Evolutionary conservation across 2,113 vertebrate genomes (phyloP), one percentile per base, ranked within the genome.

Genomic region (Amia ocellicauda): DNA sequence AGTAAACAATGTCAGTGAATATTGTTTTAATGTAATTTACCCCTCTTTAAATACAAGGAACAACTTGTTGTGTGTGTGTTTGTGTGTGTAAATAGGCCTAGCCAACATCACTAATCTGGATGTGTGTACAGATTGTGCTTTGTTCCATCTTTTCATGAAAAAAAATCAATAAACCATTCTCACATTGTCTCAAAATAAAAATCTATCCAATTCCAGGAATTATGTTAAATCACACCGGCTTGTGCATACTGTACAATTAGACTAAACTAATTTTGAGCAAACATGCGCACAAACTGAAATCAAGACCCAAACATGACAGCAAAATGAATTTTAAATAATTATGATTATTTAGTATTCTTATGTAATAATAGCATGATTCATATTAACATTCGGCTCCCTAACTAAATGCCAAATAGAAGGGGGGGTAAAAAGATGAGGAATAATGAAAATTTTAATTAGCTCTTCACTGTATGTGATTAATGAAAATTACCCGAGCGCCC

Each of bases 371-470:
- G 64, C 59, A 74, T 71, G 65, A 78, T 72, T 69, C 53, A 76
- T 79, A 81, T 77, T 72, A 81, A 74, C 68, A 85, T 71, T 66
- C 69, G 67, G 61, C 67, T 60, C 73, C 62, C 50, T 19, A 54
- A 22, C 60, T 58, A 75, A 74, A 71, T 36, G 56, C 41, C 67
- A 63, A 54, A 74, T 64, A 45, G 66, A 81, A 75, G 68, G 82
- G 80, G 78, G 67, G 69, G 72, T 74, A 80, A 78, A 81, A 79
- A 70, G 49, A 74, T 60, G 69, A 69, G 67, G 79, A 86, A 81
- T 86, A 90, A 86, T 84, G 74, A 71, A 80, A 80, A 81, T 86
- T 86, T 81, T 78, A 88, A 91, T 91, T 87, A 87, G 66, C 75
- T 75, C 22, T 73, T 73, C 80, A 85, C 85, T 89, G 83, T 86